Evolutionary conservation across 2,113 vertebrate genomes (phyloP), one percentile per base, ranked within the genome.

Genomic region (Cariama cristata): DNA sequence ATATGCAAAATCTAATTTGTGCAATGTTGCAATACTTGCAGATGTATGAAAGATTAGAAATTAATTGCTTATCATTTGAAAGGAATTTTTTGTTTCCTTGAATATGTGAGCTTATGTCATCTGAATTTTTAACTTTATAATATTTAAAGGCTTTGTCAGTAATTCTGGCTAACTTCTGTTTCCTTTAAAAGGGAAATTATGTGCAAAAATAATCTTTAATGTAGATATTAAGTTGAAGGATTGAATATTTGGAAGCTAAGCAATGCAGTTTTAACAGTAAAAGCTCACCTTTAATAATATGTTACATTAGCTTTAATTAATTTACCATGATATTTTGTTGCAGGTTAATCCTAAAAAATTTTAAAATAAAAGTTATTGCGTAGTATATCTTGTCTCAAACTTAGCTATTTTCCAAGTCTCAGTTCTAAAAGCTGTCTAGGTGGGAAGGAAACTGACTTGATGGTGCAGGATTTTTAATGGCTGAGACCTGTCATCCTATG

Each of bases 401-500:
- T 45, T 35, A 20, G 47, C 5, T 38, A 32, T 63, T 90, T 87
- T 62, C 47, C 38, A 5, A 12, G 4, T 14, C 2, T 50, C 9
- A 4, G 4, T 30, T 83, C 38, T 56, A 24, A 18, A 74, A 68
- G 16, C 19, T 44, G 1, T 10, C 4, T 14, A 22, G 3, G 7
- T 14, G 16, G 47, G 18, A 52, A 5, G 4, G 32, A 24, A 47
- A 14, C 47, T 30, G 3, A 4, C n/a, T 8, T 32, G 50, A 17
- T 23, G 35, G 9, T 35, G 11, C 26, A 6, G 9, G 11, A 22
- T 14, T 27, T 42, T 8, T 3, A 2, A 0, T 11, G 14, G 3
- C 13, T 9, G 27, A 58, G 21, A 4, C 20, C 32, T 50, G 33
- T 21, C 50, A 2, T 33, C 3, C 21, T 14, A 0, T 2, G 32